Evolutionary conservation across 1,140 invertebrate species (phyloP), one percentile per base, ranked within the genome.

Genomic region (Heliconius nattereri): DNA sequence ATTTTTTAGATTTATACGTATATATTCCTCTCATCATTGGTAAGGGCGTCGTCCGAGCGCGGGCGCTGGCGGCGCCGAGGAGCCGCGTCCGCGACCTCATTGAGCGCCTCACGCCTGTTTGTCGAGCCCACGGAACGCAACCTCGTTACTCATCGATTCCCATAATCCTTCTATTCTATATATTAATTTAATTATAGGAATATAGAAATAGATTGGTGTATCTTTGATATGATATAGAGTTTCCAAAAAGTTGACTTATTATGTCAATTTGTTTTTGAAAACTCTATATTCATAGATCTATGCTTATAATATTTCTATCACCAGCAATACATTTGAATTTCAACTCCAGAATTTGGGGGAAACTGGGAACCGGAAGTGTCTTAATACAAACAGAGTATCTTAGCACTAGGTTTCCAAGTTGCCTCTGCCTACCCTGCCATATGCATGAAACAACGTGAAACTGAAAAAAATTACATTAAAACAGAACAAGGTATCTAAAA

Each of bases 11-110:
- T 3, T 11, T 57, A 23, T 57, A 57, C 0, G 7, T 52, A 57
- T 57, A 57, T 57, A 66, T 66, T 29, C 29, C 2, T 26, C 9
- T 11, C 26, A 66, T 19, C 29, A 29, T 9, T 7, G 54, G 3
- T 66, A 66, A 71, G 78, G 78, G 78, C 78, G 75, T 77, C 60
- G 52, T 49, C 74, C 75, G 86, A 87, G 82, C 85, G 89, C 73
- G 45, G 60, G 75, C 37, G 81, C 83, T 87, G 83, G 83, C 80
- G 88, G 89, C 89, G 89, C 89, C 89, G 78, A 72, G 78, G 66
- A 80, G 89, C 85, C 89, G 88, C 87, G 86, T 85, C 85, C 89
- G 85, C 87, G 89, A 89, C 89, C 89, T 89, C 88, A 88, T 89
- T 90, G 86, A 11, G 1, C 13, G 40, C 1, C 40, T 45, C 85